Conservation (phyloP, 2,888 invertebrate species). For the Cheilosia scutellata region DNA sequence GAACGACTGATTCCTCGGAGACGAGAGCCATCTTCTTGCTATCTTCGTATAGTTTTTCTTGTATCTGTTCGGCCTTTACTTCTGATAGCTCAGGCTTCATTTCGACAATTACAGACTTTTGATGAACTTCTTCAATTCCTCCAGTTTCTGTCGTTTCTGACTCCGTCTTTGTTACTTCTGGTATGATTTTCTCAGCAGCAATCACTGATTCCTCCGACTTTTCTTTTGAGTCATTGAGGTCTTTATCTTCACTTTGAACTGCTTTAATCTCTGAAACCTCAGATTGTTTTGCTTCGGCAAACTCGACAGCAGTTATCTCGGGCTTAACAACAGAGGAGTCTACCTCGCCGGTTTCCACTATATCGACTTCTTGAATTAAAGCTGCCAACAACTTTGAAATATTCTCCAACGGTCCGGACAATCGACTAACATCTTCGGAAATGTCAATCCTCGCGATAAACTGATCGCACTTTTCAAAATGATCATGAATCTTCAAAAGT, state of each 20-base stretch:
- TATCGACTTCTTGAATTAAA: background rate
- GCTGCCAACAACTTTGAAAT: conserved; percentile 15
- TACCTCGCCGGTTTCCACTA: background rate
- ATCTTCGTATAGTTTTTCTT: background rate
- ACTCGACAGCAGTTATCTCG: conserved; percentile 28
- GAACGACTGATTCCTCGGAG: background rate
- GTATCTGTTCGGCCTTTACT: conserved; percentile 18
- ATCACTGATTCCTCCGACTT: background rate
- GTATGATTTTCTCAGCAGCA: too few species aligned
- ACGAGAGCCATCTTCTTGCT: background rate
- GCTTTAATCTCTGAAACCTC: background rate
- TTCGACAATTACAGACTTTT: background rate
- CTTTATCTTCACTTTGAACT: background rate
- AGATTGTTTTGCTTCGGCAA: conserved; percentile 1
- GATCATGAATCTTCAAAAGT: conserved; percentile 57
- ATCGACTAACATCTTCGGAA: conserved; percentile 48
- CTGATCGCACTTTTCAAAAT: conserved; percentile 49
- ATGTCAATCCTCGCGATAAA: conserved; percentile 47
- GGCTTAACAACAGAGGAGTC: background rate
- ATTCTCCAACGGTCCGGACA: conserved; percentile 40
- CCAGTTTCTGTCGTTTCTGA: conserved; percentile 4
- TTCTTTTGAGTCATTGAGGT: background rate
- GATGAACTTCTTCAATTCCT: background rate
- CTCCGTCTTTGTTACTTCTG: background rate
- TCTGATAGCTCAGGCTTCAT: background rate